Conservation (phyloP, 2,113 vertebrate genomes). For the Gambusia affinis region DNA sequence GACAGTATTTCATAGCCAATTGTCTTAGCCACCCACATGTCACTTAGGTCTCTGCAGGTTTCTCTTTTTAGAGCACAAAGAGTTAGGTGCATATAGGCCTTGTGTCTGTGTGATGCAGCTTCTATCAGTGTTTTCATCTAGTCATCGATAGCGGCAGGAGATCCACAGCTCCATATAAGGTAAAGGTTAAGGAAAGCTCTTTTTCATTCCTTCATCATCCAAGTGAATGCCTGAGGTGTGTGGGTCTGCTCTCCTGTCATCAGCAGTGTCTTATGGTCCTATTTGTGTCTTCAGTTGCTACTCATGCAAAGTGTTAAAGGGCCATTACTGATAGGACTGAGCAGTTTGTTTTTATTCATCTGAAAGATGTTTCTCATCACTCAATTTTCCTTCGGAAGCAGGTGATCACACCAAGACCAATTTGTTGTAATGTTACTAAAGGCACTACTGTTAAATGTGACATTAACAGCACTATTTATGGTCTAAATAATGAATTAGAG, state of each 20-base stretch:
- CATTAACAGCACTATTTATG: slow-evolving; percentile 74
- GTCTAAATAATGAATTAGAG: slow-evolving; percentile 64
- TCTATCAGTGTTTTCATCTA: slow-evolving; percentile 12
- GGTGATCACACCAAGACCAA: slow-evolving; percentile 59
- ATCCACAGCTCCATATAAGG: slow-evolving; percentile 18
- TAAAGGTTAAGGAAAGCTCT: slow-evolving; percentile 9
- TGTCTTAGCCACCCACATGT: neutral
- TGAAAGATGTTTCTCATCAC: slow-evolving; percentile 33
- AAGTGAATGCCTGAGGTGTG: slow-evolving; percentile 21
- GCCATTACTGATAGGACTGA: slow-evolving; percentile 51
- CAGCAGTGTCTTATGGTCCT: slow-evolving; percentile 36
- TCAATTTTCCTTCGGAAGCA: slow-evolving; percentile 31
- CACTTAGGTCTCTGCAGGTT: neutral
- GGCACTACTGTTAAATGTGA: slow-evolving; percentile 73
- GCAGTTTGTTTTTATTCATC: slow-evolving; percentile 38
- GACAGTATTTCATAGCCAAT: neutral
- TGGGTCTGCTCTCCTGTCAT: slow-evolving; percentile 33
- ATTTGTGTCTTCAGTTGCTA: slow-evolving; percentile 39
- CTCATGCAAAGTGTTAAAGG: slow-evolving; percentile 61
- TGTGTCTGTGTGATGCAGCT: slow-evolving; percentile 46
- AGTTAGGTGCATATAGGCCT: slow-evolving; percentile 14
- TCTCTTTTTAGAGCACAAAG: slow-evolving; percentile 14
- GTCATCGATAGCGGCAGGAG: slow-evolving; percentile 21
- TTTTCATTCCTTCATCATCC: slow-evolving; percentile 20
- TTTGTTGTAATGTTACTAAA: slow-evolving; percentile 68